Conservation (phyloP, 2,888 invertebrate genomes). For the Idaea biselata region DNA sequence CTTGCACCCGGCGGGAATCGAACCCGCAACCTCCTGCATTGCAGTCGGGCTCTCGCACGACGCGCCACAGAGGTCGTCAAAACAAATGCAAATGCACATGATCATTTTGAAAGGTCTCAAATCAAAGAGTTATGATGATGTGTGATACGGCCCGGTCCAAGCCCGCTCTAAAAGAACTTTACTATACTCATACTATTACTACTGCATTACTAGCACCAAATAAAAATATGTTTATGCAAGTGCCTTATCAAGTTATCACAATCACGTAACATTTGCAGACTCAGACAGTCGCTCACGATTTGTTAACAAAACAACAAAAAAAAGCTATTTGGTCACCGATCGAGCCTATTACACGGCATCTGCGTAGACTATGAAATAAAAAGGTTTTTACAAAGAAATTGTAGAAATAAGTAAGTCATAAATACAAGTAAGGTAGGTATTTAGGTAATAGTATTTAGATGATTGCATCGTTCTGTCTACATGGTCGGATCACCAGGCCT, state of each 20-base stretch:
- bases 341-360: not conserved
- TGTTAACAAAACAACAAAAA: not conserved
- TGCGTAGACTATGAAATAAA: constrained; percentile 10
- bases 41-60: too few relatives aligned
- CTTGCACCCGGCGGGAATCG: too few relatives aligned
- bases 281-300: not conserved
- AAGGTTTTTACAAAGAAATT: constrained; percentile 12
- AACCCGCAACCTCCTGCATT: too few relatives aligned
- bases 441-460: constrained; percentile 7
- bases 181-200: too few relatives aligned
- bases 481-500: too few relatives aligned
- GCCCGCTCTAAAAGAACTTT: too few relatives aligned
- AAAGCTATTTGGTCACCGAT: constrained; percentile 1
- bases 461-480: too few relatives aligned
- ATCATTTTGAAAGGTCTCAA: too few relatives aligned
- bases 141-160: too few relatives aligned
- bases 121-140: too few relatives aligned
- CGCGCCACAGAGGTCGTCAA: too few relatives aligned
- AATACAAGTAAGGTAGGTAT: constrained; percentile 5
- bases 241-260: constrained; percentile 1
- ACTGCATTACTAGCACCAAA: not conserved
- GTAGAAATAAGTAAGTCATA: constrained; percentile 15
- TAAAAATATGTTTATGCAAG: not conserved
- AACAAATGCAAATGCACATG: too few relatives aligned
- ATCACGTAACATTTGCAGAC: not conserved